Base-by-base conservation (phyloP, 2,113 vertebrate genomes). In the Apus apus region DNA sequence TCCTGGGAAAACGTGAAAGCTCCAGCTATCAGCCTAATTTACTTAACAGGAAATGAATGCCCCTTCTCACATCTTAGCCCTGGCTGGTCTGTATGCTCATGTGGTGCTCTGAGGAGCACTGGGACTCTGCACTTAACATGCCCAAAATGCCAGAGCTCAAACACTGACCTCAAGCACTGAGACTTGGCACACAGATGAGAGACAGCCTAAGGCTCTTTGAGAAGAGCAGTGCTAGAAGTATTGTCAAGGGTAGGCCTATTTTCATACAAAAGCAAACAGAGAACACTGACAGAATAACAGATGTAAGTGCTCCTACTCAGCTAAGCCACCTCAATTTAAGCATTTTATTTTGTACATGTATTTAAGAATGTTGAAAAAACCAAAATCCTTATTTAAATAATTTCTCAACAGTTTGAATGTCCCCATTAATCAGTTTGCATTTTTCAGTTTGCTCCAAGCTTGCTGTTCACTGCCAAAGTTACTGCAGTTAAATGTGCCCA, bases 91-190 rank as follows among this genome's bases (percentile, higher is more conserved):
- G 8, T 23, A 6, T 7, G 11, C 16, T 72, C 36, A 38, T 5
- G 2, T 2, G 6, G 26, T 36, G 53, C 50, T 73, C 79, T 45
- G 76, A 56, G 53, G 29, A n/a, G 15, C 0, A 0, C 46, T 66
- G 53, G 38, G 32, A 60, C 46, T 38, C 34, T 32, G 20, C 23
- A 5, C 8, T 26, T 51, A 13, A 34, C 17, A 6, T 6, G 11
- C 2, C 40, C 40, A 19, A 12, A 40, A 27, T 22, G 34, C 32
- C 36, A 17, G 23, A 76, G 27, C 50, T 79, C 1, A 2, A 78
- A 48, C 11, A 0, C 15, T 12, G 6, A 38, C 46, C n/a, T 72
- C 48, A 34, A 7, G 38, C 1, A 2, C 68, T 30, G 50, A 27
- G 13, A 27, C 12, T 29, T 64, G 38, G 53, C 26, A 61, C 1